Conservation (phyloP, 2,888 invertebrate species). For the Trichacis sp. region DNA sequence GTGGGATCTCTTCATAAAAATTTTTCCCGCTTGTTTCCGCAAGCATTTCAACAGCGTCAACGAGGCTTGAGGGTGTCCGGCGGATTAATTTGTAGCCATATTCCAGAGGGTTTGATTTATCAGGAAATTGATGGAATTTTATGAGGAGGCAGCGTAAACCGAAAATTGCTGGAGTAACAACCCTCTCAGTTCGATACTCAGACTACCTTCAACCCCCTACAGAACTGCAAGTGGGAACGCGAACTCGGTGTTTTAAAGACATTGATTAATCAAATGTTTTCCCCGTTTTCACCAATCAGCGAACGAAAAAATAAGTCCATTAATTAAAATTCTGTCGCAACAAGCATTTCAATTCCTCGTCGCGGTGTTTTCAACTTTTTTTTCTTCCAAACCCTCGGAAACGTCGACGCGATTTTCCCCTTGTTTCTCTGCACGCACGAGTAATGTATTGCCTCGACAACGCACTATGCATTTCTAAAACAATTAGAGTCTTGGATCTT, state of each 20-base stretch:
- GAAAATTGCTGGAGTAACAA: slow-evolving; percentile 4
- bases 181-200: slow-evolving; percentile 50
- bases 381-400: slow-evolving; percentile 14
- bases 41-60: slow-evolving; percentile 48
- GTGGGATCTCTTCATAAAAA: slow-evolving; percentile 42
- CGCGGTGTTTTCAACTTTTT: slow-evolving; percentile 17
- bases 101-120: slow-evolving; percentile 49
- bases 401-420: slow-evolving; percentile 15
- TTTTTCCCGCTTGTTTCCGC: slow-evolving; percentile 44
- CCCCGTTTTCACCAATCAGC: slow-evolving; percentile 48
- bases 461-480: slow-evolving; percentile 57
- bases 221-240: slow-evolving; percentile 17
- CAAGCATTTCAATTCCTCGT: slow-evolving; percentile 12
- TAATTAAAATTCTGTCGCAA: slow-evolving; percentile 30
- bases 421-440: slow-evolving; percentile 31
- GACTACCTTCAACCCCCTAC: slow-evolving; percentile 46
- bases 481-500: slow-evolving; percentile 51
- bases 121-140: slow-evolving; percentile 52
- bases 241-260: neutral
- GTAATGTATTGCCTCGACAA: slow-evolving; percentile 54
- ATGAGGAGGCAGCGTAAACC: slow-evolving; percentile 24
- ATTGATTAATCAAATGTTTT: slow-evolving; percentile 53
- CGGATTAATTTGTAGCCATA: slow-evolving; percentile 53
- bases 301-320: slow-evolving; percentile 58
- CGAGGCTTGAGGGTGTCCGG: slow-evolving; percentile 4